A percentile compares a stretch with the other conserved stretches of the same genome.
phyloP scores from a whole-genome alignment of 2,888 invertebrate genomes.

The Tribolium freemani region DNA sequence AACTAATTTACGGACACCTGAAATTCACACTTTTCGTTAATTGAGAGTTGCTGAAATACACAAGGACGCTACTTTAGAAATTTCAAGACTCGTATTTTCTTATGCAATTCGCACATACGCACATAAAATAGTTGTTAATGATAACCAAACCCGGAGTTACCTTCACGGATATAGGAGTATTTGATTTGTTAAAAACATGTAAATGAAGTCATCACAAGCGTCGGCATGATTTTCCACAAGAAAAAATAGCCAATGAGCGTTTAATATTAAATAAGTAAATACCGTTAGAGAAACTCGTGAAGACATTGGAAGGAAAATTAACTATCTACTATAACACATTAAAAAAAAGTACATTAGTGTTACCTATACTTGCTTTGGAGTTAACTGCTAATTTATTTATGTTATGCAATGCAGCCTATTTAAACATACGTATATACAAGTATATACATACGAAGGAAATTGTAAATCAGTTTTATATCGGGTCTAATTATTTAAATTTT shows the following conservation, averaged over 20 bases:
- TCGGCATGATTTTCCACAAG: conserved; percentile 6
- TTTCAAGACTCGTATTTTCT: conserved; percentile 17
- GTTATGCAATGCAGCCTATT: conserved; percentile 24
- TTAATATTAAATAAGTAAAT: conserved; percentile 9
- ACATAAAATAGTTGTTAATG: conserved; percentile 10
- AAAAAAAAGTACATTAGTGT: conserved; percentile 11
- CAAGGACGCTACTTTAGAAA: neutral
- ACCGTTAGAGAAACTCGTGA: conserved; percentile 28
- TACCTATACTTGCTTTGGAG: conserved; percentile 18
- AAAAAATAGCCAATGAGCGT: neutral
- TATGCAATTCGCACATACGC: conserved; percentile 4
- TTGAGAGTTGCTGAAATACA: neutral
- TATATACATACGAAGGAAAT: conserved; percentile 12
- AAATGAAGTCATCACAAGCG: conserved; percentile 21
- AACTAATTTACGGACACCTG: neutral
- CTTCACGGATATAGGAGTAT: neutral
- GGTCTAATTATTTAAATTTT: neutral
- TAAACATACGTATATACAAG: conserved; percentile 16
- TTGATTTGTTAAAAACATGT: conserved; percentile 27
- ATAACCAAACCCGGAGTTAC: conserved; percentile 10
- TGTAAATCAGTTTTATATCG: conserved; percentile 9
- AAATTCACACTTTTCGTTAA: neutral
- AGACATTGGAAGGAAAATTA: conserved; percentile 21
- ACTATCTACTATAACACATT: conserved; percentile 22
- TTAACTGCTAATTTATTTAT: conserved; percentile 34